These are phyloP conservation scores for Ibidorhyncha struthersii DNA, from an alignment of 2,113 vertebrate genomes.

Conservation along the genomic window DNA sequence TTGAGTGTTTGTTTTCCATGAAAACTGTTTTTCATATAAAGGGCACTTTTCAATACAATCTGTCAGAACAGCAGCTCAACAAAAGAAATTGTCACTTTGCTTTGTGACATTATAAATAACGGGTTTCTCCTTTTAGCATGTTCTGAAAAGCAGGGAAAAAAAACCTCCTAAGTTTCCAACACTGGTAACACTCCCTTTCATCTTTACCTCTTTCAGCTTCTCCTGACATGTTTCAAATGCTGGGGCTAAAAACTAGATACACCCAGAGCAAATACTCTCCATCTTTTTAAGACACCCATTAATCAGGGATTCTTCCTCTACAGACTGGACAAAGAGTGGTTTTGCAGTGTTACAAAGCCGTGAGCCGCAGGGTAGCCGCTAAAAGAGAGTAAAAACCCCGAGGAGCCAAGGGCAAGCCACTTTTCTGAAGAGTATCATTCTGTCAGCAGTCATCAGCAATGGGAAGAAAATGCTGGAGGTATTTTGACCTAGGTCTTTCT, in stretches of 20 bases:
- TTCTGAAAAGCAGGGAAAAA: conserved; percentile 19
- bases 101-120: conserved; percentile 56
- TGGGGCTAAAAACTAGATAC: not conserved
- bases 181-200: not conserved
- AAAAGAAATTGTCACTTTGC: conserved; percentile 59
- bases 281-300: not conserved
- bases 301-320: not conserved
- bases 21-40: conserved; percentile 53
- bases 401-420: not conserved
- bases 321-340: not conserved
- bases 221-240: not conserved
- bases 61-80: conserved; percentile 51
- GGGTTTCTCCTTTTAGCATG: conserved; percentile 51
- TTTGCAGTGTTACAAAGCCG: not conserved
- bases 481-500: not conserved
- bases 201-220: not conserved
- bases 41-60: conserved; percentile 53
- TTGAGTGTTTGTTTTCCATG: conserved; percentile 51
- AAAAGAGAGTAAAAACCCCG: not conserved
- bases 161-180: not conserved
- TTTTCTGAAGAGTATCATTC: not conserved
- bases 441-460: not conserved
- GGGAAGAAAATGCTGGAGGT: not conserved
- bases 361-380: not conserved
- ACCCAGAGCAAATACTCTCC: not conserved